These are phyloP conservation scores for Leucoma salicis DNA, from an alignment of 2,888 invertebrate genomes.

Conservation along the genomic window DNA sequence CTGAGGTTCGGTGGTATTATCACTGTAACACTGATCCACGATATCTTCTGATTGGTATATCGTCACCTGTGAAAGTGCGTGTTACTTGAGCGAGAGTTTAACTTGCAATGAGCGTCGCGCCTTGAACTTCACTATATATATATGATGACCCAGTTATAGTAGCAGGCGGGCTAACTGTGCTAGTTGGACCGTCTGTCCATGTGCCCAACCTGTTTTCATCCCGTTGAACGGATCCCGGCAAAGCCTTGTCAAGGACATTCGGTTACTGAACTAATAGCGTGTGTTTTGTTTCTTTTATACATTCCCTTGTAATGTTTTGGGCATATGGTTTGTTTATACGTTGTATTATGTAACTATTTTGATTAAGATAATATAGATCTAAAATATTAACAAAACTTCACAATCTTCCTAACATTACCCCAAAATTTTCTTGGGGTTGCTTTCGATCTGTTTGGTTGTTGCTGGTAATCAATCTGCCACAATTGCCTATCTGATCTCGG, in stretches of 20 bases:
- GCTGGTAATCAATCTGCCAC: too few species aligned
- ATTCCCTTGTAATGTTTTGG: background rate
- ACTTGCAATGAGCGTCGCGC: constrained; percentile 85
- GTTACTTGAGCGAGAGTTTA: constrained; percentile 68
- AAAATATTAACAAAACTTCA: too few species aligned
- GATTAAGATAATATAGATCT: too few species aligned
- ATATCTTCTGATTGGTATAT: constrained; percentile 58
- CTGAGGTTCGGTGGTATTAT: constrained; percentile 53
- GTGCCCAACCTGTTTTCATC: constrained; percentile 62
- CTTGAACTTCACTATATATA: constrained; percentile 93
- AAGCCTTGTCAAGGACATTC: constrained; percentile 50
- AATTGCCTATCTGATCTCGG: too few species aligned
- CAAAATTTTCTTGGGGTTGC: too few species aligned
- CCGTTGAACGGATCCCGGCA: constrained; percentile 57
- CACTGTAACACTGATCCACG: constrained; percentile 65
- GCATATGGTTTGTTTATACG: background rate
- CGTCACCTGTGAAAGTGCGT: constrained; percentile 78
- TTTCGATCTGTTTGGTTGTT: too few species aligned
- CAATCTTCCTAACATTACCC: too few species aligned
- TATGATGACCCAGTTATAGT: constrained; percentile 89
- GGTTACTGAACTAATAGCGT: constrained; percentile 24
- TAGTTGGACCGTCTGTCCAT: constrained; percentile 59
- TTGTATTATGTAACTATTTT: too few species aligned
- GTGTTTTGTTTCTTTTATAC: background rate
- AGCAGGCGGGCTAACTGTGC: constrained; percentile 77